Base-by-base conservation (phyloP, 2,113 vertebrate genomes). In the Phalacrocorax carbo region DNA sequence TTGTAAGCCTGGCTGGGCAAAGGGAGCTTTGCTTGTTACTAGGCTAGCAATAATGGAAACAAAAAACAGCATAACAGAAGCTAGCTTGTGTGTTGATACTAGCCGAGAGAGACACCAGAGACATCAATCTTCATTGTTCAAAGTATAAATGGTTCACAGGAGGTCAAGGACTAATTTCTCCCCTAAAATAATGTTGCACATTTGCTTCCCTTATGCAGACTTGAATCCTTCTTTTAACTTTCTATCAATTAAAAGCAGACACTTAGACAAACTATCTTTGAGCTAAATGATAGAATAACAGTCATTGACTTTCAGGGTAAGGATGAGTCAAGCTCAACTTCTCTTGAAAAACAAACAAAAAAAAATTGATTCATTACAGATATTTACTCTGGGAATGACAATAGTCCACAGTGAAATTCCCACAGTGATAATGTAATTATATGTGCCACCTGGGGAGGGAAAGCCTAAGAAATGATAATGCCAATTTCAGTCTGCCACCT, bases 141-240 rank as follows among this genome's bases (percentile, higher is more conserved):
- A 78, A 82, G 64, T 18, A 87, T 36, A 48, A 87, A 65, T 27
- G 51, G 82, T 87, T 96, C 78, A 78, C 70, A 81, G 65, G 20
- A 96, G 91, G 82, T 82, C 91, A 96, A 92, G 46, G 18, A 86
- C 71, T 42, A 62, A 91, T 86, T 93, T 93, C n/a, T 79, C 48
- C 32, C 68, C 60, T 64, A 90, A 82, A 90, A 90, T 76, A 80
- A 90, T 34, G 40, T 78, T 77, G 76, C 72, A 80, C 71, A 76
- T 83, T 94, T 81, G 86, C 80, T 58, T 91, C 58, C 86, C 72
- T 88, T 81, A 80, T 86, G 92, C 49, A 88, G 58, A 52, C 40
- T 81, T 15, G 15, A 91, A 91, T 64, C 20, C 46, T 70, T 42
- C 73, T 88, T 95, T 81, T 76, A 94, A 80, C 86, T 71, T 88